Evolutionary conservation across 2,888 invertebrate genomes (phyloP), one percentile per base, ranked within the genome.

Genomic region (Dynastes maya): DNA sequence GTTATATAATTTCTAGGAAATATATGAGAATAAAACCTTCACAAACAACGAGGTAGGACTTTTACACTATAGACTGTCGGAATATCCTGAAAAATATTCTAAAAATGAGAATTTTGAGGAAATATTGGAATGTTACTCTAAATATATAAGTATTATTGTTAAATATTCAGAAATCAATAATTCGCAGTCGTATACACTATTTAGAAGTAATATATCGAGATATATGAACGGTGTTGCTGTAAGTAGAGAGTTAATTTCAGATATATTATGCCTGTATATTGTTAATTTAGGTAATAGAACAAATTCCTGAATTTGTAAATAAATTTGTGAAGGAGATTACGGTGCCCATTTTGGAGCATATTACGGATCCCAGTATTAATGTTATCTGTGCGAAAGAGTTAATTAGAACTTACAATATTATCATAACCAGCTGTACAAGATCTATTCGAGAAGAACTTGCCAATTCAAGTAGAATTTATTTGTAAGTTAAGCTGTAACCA

Each of bases 311-410:
- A 37, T 5, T 78, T 13, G 53, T 37, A 51, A 64, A 72, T 58
- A 64, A 45, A 11, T 71, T 71, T 78, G 64, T 64, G 9, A 53
- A 64, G 51, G 63, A 64, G n/a, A 72, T 72, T 0, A 72, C 78
- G 27, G 32, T 61, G 16, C 29, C 37, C 13, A 37, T 78, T 61
- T 51, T 78, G 16, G 78, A 78, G 13, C 40, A 63, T 64, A 49
- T 78, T 51, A 40, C 71, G 5, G 78, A 78, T 64, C 78, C 78
- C 1, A 72, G 78, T 51, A 65, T 78, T 49, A 78, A 72, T 13
- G 51, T 9, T 32, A 11, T 32, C 2, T 78, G 65, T 65, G 78
- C 64, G 13, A 63, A 64, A 32, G 78, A 78, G 51, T 37, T 78
- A 16, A 72, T 53, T 27, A 45, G 64, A 27, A 37, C 32, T 40